Evolutionary conservation across 2,113 vertebrate species (phyloP).

Genomic region (Albula glossodonta): DNA sequence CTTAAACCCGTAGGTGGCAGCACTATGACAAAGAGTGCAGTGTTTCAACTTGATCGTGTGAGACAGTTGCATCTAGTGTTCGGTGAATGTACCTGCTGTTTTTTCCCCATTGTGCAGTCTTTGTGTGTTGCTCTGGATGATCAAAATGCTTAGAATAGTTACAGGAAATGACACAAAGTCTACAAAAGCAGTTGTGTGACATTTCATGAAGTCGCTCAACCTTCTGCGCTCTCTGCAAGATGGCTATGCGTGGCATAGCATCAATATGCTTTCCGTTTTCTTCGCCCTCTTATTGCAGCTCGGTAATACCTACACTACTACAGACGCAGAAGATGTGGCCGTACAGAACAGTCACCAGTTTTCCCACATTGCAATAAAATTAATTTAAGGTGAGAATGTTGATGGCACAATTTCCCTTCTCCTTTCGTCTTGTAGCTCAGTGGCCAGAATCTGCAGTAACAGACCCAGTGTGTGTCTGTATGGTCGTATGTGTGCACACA

Average conservation of each 20-base stretch:
- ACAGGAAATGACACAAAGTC: neutral
- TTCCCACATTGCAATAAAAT: neutral
- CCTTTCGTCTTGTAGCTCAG: neutral
- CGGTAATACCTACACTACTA: neutral
- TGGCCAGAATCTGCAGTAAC: neutral
- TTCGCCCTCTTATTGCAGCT: neutral
- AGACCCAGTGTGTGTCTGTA: neutral
- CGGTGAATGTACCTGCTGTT: neutral
- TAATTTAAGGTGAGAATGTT: neutral
- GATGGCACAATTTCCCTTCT: neutral
- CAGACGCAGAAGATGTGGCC: neutral
- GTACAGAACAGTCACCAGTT: neutral
- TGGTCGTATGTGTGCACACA: neutral
- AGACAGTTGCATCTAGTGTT: neutral
- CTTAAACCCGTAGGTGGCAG: constrained; percentile 17
- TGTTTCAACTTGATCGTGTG: neutral
- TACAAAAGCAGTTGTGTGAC: neutral
- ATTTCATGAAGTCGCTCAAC: neutral
- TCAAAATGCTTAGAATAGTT: neutral
- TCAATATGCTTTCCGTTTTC: neutral
- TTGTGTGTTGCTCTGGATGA: neutral
- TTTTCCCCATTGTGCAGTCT: neutral
- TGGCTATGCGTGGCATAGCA: neutral
- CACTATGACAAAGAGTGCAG: neutral
- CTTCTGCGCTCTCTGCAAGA: neutral